These are phyloP conservation scores for Betta splendens DNA, from an alignment of 2,797 vertebrate genomes.

Conservation along the genomic window DNA sequence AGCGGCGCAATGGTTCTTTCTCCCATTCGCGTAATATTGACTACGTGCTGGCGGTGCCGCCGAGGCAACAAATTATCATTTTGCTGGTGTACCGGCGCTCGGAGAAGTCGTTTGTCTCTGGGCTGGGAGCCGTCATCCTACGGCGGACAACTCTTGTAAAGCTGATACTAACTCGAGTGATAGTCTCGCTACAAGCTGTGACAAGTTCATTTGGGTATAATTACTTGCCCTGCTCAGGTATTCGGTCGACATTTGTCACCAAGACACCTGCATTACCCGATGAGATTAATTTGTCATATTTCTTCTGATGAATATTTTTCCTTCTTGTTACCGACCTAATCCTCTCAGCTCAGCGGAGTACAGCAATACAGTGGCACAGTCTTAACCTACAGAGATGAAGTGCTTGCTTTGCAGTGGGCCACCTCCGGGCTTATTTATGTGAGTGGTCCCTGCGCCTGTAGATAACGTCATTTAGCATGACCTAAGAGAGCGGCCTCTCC, in stretches of 20 bases:
- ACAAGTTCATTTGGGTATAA: constrained; percentile 77
- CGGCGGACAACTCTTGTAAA: constrained; percentile 39
- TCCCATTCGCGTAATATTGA: constrained; percentile 27
- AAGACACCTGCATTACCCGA: constrained; percentile 56
- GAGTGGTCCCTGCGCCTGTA: constrained; percentile 49
- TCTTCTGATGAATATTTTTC: constrained; percentile 53
- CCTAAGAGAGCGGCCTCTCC: constrained; percentile 38
- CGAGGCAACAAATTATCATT: constrained; percentile 56
- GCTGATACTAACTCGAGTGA: constrained; percentile 60
- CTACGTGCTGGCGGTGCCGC: constrained; percentile 16
- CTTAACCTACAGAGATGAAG: constrained; percentile 28
- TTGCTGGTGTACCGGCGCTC: constrained; percentile 49
- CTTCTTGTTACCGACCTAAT: constrained; percentile 62
- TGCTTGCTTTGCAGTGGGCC: constrained; percentile 23
- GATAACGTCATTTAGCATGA: constrained; percentile 66
- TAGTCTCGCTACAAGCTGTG: constrained; percentile 59
- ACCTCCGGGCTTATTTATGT: constrained; percentile 65
- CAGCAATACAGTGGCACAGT: background rate
- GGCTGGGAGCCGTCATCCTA: constrained; percentile 45
- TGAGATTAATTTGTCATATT: constrained; percentile 73
- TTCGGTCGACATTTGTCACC: constrained; percentile 67
- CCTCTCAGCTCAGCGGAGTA: constrained; percentile 30
- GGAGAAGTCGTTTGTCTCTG: constrained; percentile 58
- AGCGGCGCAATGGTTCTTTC: constrained; percentile 18
- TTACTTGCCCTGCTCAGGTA: constrained; percentile 72